Evolutionary conservation across 1,140 invertebrate genomes (phyloP).

Genomic region (Hydropsyche tenuis): DNA sequence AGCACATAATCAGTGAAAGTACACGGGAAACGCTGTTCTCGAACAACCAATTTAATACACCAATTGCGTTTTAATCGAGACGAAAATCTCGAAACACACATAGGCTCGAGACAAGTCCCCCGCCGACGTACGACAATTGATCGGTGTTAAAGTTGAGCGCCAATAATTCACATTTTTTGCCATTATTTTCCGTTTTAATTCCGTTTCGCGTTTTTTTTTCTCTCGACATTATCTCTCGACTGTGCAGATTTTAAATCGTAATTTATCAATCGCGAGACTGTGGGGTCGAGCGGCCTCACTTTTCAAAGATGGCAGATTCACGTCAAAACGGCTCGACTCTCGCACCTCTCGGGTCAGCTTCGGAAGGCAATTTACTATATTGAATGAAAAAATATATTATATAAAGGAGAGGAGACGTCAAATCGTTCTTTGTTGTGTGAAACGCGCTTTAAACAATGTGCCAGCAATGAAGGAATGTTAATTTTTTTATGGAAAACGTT

Average conservation of each 20-base stretch:
- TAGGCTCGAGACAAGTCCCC: no score
- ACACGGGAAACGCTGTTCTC: background rate
- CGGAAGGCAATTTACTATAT: conserved; percentile 3
- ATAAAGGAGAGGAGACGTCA: background rate
- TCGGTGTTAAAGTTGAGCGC: conserved; percentile 24
- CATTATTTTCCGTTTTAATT: no score
- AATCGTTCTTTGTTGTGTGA: background rate
- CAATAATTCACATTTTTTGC: background rate
- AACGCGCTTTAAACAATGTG: background rate
- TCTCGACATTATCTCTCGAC: no score
- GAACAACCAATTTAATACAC: conserved; percentile 20
- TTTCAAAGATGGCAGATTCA: conserved; percentile 24
- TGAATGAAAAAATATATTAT: background rate
- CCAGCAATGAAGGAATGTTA: background rate
- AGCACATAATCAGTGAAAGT: conserved; percentile 27
- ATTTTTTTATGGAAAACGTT: background rate
- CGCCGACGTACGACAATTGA: conserved; percentile 18
- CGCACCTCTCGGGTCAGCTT: conserved; percentile 1
- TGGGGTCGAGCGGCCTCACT: conserved; percentile 3
- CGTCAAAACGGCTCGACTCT: background rate
- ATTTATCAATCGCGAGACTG: background rate
- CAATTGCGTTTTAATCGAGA: conserved; percentile 19
- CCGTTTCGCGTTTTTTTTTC: no score
- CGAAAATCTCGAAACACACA: conserved; percentile 8
- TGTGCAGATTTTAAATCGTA: no score